A percentile compares a stretch with the other conserved stretches of the same genome.
These are phyloP conservation scores for Zaprionus inermis DNA, from an alignment of 1,140 invertebrate genomes.

Conservation along the genomic window DNA sequence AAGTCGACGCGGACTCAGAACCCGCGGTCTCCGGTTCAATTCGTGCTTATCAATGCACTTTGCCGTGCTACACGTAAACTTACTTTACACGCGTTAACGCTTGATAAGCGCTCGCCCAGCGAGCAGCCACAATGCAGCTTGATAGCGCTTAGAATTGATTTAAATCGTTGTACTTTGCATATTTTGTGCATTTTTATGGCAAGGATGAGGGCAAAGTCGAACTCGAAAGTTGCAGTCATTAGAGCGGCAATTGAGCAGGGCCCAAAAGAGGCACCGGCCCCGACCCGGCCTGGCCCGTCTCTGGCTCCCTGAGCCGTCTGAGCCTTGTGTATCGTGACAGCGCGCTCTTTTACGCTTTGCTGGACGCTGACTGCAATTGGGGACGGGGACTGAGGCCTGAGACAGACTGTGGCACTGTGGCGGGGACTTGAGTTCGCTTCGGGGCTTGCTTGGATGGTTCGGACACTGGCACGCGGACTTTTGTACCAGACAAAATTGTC, in stretches of 20 bases:
- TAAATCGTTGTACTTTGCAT: conserved; percentile 68
- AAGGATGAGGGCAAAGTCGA: conserved; percentile 29
- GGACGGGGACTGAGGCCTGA: neutral
- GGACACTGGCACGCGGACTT: conserved; percentile 71
- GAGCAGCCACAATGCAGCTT: conserved; percentile 19
- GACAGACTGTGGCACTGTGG: neutral
- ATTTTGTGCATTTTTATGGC: conserved; percentile 67
- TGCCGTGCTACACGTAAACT: conserved; percentile 78
- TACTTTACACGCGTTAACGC: conserved; percentile 75
- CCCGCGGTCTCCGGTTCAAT: neutral
- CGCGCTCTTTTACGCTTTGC: conserved; percentile 73
- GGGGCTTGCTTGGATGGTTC: conserved; percentile 13
- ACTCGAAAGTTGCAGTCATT: conserved; percentile 51
- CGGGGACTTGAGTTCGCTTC: conserved; percentile 14
- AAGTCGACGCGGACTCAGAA: neutral
- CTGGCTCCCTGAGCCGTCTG: neutral
- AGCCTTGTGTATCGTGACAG: conserved; percentile 60
- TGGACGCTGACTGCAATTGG: conserved; percentile 16
- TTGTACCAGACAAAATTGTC: conserved; percentile 82
- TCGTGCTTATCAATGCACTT: conserved; percentile 76
- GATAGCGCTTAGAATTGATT: conserved; percentile 70
- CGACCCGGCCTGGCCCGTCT: too few relatives aligned
- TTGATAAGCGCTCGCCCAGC: conserved; percentile 49
- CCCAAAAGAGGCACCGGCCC: conserved; percentile 11
- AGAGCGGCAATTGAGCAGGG: conserved; percentile 66